Base-by-base conservation (phyloP, 2,888 invertebrate genomes). In the Lordiphosa andalusiaca region DNA sequence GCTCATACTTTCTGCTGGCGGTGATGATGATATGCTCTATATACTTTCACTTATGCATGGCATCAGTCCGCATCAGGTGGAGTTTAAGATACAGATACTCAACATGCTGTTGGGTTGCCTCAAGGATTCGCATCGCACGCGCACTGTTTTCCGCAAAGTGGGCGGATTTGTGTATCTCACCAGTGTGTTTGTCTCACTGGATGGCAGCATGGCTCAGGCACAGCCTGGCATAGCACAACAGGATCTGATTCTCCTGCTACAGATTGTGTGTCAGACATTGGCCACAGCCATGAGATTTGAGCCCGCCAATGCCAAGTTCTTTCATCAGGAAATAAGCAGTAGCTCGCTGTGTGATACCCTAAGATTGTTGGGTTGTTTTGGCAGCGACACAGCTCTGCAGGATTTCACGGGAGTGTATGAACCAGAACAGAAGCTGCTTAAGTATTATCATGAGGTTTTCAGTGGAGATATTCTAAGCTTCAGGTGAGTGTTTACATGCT, bases 231-330 rank as follows among this genome's bases (percentile, higher is more conserved):
- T 90, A 54, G 86, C 86, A 9, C 87, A 89, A 58, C 90, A 89
- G 48, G 95, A 96, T 84, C 92, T 95, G 75, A 90, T 98, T 53
- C 92, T 94, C 48, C 90, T 98, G 54, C 91, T 98, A 57, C 94
- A 95, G 85, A 93, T 96, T 54, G 96, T 98, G 7, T 98, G 98
- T 90, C 96, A 96, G 86, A 97, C 98, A 0, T 93, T 99, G 71
- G 96, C 97, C 62, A 96, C 98, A 0, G 98, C 98, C 2, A 99
- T 99, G 99, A 92, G 99, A 74, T 99, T 98, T 88, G 99, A 99
- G 89, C 99, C 99, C 1, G 98, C 98, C 0, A 99, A 99, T 89
- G 99, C 99, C 0, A 98, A 98, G 89, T 97, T 98, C 91, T 99
- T 99, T 91, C 95, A 97, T 86, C 95, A 96, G 69, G 99, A 99